phyloP scores from a whole-genome alignment of 2,113 vertebrate genomes.

The Catharus fuscescens region DNA sequence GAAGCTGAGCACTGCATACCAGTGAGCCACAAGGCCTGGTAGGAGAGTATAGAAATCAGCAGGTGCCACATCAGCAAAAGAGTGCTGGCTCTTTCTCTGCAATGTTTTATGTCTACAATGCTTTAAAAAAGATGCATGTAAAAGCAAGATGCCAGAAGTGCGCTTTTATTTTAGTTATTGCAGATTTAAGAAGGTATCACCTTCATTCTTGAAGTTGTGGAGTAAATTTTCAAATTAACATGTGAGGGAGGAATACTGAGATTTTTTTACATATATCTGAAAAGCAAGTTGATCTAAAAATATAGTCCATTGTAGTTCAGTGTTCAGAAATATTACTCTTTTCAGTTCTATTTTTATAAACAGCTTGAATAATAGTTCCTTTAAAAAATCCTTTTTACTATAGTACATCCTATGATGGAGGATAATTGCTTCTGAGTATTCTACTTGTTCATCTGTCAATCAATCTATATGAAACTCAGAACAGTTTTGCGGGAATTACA shows the following conservation, averaged over 20 bases:
- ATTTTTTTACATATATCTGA: conserved; percentile 44
- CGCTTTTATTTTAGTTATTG: not conserved
- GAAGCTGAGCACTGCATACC: not conserved
- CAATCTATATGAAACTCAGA: conserved; percentile 22
- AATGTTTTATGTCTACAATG: not conserved
- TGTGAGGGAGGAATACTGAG: conserved; percentile 10
- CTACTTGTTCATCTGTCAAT: conserved; percentile 19
- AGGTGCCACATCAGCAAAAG: not conserved
- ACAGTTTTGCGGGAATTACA: not conserved
- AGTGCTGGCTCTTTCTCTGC: not conserved
- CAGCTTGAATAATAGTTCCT: conserved; percentile 37
- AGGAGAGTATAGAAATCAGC: not conserved
- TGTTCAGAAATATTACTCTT: conserved; percentile 54
- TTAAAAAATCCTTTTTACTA: conserved; percentile 14
- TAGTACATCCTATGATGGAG: conserved; percentile 4
- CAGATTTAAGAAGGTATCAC: not conserved
- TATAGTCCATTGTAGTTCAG: conserved; percentile 32
- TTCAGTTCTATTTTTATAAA: conserved; percentile 64
- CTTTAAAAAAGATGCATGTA: not conserved
- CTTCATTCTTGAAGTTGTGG: conserved; percentile 40
- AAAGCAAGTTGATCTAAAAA: conserved; percentile 54
- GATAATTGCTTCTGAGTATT: conserved; percentile 52
- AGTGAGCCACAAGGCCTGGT: not conserved
- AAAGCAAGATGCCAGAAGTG: not conserved
- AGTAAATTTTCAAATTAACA: conserved; percentile 24